phyloP scores from a whole-genome alignment of 1,140 invertebrate species.

The Drosophila rhopaloa region DNA sequence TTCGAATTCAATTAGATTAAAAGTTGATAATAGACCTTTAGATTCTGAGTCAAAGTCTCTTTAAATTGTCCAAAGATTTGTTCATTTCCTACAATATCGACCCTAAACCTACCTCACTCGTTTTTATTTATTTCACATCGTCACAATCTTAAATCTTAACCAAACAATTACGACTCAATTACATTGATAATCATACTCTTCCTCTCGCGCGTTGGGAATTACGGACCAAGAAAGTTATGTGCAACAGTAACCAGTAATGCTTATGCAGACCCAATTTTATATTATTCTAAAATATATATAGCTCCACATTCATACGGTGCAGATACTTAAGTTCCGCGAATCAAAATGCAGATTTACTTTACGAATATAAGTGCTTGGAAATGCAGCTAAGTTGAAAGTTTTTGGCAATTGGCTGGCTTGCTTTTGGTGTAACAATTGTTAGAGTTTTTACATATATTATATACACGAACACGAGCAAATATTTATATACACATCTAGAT shows the following conservation, averaged over 20 bases:
- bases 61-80: conserved; percentile 1
- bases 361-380: conserved; percentile 67
- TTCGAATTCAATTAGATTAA: no score
- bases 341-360: conserved; percentile 67
- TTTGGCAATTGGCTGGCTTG: conserved; percentile 63
- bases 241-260: conserved; percentile 60
- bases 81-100: conserved; percentile 2
- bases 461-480: conserved; percentile 47
- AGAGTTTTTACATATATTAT: conserved; percentile 66
- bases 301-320: conserved; percentile 26
- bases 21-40: not conserved
- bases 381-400: conserved; percentile 59
- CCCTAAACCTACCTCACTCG: conserved; percentile 8
- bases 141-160: conserved; percentile 28
- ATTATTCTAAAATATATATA: conserved; percentile 39
- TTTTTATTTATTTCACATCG: conserved; percentile 67
- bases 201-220: conserved; percentile 67
- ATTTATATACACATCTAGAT: conserved; percentile 52
- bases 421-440: conserved; percentile 74
- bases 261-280: conserved; percentile 37
- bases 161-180: conserved; percentile 28
- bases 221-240: conserved; percentile 70
- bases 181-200: conserved; percentile 57
- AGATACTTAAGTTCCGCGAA: conserved; percentile 59
- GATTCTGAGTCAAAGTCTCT: not conserved